Evolutionary conservation across 2,797 vertebrate genomes (phyloP), one percentile per base, ranked within the genome.

Genomic region (Coranthus polyacanthus): DNA sequence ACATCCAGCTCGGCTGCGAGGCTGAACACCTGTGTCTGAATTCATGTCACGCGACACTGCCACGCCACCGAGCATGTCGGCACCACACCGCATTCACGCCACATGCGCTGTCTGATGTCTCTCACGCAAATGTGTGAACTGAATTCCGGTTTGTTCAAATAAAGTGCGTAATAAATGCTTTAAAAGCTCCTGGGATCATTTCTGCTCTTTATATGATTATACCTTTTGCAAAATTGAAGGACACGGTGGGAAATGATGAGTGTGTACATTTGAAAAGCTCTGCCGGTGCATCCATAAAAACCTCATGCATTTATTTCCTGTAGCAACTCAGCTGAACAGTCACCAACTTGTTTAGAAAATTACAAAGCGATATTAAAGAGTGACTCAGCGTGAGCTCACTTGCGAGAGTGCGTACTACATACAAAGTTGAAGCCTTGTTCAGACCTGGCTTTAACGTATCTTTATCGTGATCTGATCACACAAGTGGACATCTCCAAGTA

Each of bases 11-110:
- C 69, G 84, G 72, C 51, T 43, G 44, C 5, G 55, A 82, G 56
- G 36, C 46, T n/a, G 61, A 88, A 88, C 87, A 87, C 81, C 81
- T 87, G 82, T 0, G 63, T 78, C 43, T 68, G 20, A 63, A 59
- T 32, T 51, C 21, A 59, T 63, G 22, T 88, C 83, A 83, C 60
- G 63, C 49, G 3, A 61, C 12, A 11, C 46, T 7, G 22, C 75
- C 51, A 53, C 4, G 38, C 56, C 60, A 44, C 60, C 53, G 42
- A 83, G 54, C 72, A 43, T 43, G 49, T 56, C 22, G 3, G 34
- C 63, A 53, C 36, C 39, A 6, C 59, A 37, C 18, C 42, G 21
- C 45, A 17, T 22, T 44, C 3, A 52, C 50, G 39, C 13, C 60
- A 13, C 32, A 16, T 64, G 22, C 60, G 1, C 37, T 1, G 18